These are phyloP conservation scores for Sesamia nonagrioides DNA, from an alignment of 1,140 invertebrate genomes.

Conservation along the genomic window DNA sequence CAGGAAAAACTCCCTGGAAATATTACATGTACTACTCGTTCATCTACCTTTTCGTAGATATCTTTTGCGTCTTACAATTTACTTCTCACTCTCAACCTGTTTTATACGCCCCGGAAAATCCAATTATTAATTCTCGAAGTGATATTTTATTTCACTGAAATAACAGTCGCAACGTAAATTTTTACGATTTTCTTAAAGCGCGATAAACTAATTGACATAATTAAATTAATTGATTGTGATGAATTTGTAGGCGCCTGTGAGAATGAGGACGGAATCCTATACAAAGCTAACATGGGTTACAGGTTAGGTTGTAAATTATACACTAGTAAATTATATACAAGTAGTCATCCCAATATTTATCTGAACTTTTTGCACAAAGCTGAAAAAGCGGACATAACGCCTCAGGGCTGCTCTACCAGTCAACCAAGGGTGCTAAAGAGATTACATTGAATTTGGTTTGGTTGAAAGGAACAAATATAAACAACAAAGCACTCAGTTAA, in stretches of 20 bases:
- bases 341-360: slow-evolving; percentile 63
- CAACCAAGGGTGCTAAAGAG: no score
- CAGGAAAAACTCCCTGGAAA: slow-evolving; percentile 52
- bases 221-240: slow-evolving; percentile 68
- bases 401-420: no score
- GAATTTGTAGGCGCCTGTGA: slow-evolving; percentile 46
- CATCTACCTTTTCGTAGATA: slow-evolving; percentile 64
- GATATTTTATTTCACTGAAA: slow-evolving; percentile 75
- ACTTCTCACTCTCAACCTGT: slow-evolving; percentile 67
- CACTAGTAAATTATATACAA: slow-evolving; percentile 60
- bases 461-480: no score
- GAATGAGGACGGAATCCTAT: slow-evolving; percentile 59
- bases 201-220: slow-evolving; percentile 65
- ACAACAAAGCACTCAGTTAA: no score
- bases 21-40: slow-evolving; percentile 70
- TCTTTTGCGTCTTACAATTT: slow-evolving; percentile 65
- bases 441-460: no score
- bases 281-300: slow-evolving; percentile 58
- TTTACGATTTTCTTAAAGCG: slow-evolving; percentile 67
- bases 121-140: slow-evolving; percentile 71
- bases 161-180: slow-evolving; percentile 66
- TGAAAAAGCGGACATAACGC: no score
- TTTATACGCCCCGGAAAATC: slow-evolving; percentile 69
- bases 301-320: slow-evolving; percentile 64
- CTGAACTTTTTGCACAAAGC: no score